Percentiles rank a stretch among this genome's conserved stretches.
Evolutionary conservation across 2,797 vertebrate genomes (phyloP).

Genomic region (Intellagama lesueurii): DNA sequence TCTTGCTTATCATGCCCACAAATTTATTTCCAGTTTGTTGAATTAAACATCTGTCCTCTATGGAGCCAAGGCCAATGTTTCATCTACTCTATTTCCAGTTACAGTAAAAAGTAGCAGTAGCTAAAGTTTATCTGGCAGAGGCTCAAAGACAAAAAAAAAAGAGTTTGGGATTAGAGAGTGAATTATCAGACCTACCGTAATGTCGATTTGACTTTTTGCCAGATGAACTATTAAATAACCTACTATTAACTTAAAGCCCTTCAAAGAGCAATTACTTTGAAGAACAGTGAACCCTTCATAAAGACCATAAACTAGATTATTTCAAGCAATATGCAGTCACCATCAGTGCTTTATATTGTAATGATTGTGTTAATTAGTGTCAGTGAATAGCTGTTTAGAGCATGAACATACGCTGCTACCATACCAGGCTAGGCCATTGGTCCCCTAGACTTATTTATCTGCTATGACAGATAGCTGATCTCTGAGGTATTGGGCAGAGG

Average conservation of each 20-base stretch:
- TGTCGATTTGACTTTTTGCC: slow-evolving; percentile 1
- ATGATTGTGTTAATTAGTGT: neutral
- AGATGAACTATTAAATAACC: neutral
- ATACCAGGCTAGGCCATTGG: neutral
- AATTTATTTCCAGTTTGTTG: neutral
- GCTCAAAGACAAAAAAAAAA: slow-evolving; percentile 1
- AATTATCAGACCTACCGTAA: neutral
- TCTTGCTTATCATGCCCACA: too few species aligned
- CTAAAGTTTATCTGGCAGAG: neutral
- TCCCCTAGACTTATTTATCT: neutral
- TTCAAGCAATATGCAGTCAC: neutral
- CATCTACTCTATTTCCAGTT: neutral
- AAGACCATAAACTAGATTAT: neutral
- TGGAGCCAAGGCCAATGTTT: neutral
- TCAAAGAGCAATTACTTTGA: slow-evolving; percentile 1
- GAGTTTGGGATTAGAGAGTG: neutral
- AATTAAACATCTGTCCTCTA: neutral
- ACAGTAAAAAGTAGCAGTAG: neutral
- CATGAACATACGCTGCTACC: neutral
- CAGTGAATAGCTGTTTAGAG: neutral
- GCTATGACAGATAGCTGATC: neutral
- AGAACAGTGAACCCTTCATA: neutral
- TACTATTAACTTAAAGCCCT: neutral
- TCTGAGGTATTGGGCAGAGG: neutral
- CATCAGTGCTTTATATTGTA: neutral